Evolutionary conservation across 2,113 vertebrate species (phyloP), one percentile per base, ranked within the genome.

Genomic region (Coreoperca whiteheadi): DNA sequence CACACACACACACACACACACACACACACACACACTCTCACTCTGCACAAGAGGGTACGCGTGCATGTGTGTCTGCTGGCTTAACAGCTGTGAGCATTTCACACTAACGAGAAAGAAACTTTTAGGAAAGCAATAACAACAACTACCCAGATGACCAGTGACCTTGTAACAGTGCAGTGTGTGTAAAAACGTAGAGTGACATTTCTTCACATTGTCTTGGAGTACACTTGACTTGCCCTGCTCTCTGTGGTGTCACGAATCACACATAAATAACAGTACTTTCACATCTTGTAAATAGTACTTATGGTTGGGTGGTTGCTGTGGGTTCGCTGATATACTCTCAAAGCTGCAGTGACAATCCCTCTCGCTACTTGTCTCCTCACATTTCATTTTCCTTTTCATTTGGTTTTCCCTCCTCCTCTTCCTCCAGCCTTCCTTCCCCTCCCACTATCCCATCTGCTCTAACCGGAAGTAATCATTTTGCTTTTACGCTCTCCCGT

Each of bases 331-430:
- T 60, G 63, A 74, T 64, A 32, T 21, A 50, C 71, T 73, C 71
- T 57, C 77, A 41, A 56, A 39, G 51, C 82, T 61, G 67, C 65
- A 21, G 57, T 67, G 79, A 69, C 60, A 54, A 77, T 71, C 60
- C 50, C 77, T 77, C 69, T 78, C 69, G 32, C 65, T 81, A 75
- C 78, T 75, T 83, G 80, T 86, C 75, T 79, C 37, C 74, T 82
- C 83, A 43, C 56, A 83, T 89, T 91, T 84, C 53, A 69, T 89
- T 87, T n/a, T 79, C 77, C 59, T n/a, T 71, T 87, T 84, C 28
- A 68, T 77, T 83, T 67, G 25, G 59, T 84, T 86, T 81, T 60
- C 50, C 21, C 0, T 51, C 68, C 60, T 69, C 32, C 12, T 81
- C n/a, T 54, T 78, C 41, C 61, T 63, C n/a, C 68, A 71, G 48